Evolutionary conservation across 2,888 invertebrate species (phyloP).

Genomic region (Dexiosoma caninum): DNA sequence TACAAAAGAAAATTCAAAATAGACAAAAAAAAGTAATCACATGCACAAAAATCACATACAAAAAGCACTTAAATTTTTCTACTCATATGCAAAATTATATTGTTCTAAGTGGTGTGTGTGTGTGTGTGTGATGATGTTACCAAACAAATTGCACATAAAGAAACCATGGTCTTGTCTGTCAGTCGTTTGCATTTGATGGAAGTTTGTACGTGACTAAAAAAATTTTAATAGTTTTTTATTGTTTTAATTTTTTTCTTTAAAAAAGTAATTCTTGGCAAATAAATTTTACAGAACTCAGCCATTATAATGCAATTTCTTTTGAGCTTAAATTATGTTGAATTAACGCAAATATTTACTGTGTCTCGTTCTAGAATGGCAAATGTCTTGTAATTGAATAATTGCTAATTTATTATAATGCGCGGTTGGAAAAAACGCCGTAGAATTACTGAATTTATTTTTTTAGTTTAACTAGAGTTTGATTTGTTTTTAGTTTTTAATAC

Average conservation of each 20-base stretch:
- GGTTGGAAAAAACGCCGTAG: too few relatives aligned
- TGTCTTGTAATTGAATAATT: slow-evolving; percentile 14
- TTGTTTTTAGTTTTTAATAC: too few relatives aligned
- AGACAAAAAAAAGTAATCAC: background rate
- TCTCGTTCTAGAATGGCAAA: background rate
- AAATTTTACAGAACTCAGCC: slow-evolving; percentile 27
- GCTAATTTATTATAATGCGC: slow-evolving; percentile 1
- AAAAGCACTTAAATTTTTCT: slow-evolving; percentile 1
- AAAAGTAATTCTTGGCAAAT: background rate
- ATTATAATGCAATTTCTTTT: slow-evolving; percentile 6
- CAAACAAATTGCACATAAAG: slow-evolving; percentile 2
- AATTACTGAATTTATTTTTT: too few relatives aligned
- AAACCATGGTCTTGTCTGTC: background rate
- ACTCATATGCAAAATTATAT: background rate
- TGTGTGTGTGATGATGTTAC: background rate
- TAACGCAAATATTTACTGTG: background rate
- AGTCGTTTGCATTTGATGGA: slow-evolving; percentile 47
- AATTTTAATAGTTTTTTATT: background rate
- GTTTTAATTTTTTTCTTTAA: background rate
- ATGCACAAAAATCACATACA: too few relatives aligned
- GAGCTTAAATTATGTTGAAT: slow-evolving; percentile 21
- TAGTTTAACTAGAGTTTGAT: too few relatives aligned
- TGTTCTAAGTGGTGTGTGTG: background rate
- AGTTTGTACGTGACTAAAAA: slow-evolving; percentile 58
- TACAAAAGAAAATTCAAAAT: background rate